These are phyloP conservation scores for Hoplostethus atlanticus DNA, from an alignment of 2,797 vertebrate species.

Conservation along the genomic window DNA sequence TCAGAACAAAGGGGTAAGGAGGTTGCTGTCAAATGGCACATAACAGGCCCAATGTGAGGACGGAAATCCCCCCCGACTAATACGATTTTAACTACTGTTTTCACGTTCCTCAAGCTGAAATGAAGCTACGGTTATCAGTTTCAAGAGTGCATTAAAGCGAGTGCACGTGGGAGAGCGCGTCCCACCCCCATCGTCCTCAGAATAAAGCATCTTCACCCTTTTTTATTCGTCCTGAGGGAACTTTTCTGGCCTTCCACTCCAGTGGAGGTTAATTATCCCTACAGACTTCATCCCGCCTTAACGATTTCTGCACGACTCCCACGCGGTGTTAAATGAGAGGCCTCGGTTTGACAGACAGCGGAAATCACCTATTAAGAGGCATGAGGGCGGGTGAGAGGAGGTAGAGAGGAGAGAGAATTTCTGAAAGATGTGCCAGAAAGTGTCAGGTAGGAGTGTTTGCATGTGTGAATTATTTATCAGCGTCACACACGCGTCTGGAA, in stretches of 20 bases:
- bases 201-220: not conserved
- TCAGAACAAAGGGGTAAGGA: too few species aligned
- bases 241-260: slow-evolving; percentile 10
- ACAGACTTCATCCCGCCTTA: slow-evolving; percentile 27
- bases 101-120: not conserved
- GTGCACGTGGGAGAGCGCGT: not conserved
- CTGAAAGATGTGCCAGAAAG: too few species aligned
- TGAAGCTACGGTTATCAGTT: not conserved
- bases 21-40: too few species aligned
- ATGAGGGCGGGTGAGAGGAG: not conserved
- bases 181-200: not conserved
- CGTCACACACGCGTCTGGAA: not conserved
- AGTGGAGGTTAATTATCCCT: slow-evolving; percentile 26
- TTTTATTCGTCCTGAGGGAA: slow-evolving; percentile 25
- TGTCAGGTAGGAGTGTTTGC: not conserved
- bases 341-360: not conserved
- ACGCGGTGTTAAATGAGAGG: not conserved
- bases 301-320: slow-evolving; percentile 11
- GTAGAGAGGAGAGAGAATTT: not conserved
- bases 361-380: slow-evolving; percentile 1
- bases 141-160: too few species aligned
- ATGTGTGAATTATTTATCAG: not conserved
- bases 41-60: too few species aligned
- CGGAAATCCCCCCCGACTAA: too few species aligned
- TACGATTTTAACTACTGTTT: too few species aligned